phyloP scores from a whole-genome alignment of 2,888 invertebrate genomes.

The Lypha dubia region DNA sequence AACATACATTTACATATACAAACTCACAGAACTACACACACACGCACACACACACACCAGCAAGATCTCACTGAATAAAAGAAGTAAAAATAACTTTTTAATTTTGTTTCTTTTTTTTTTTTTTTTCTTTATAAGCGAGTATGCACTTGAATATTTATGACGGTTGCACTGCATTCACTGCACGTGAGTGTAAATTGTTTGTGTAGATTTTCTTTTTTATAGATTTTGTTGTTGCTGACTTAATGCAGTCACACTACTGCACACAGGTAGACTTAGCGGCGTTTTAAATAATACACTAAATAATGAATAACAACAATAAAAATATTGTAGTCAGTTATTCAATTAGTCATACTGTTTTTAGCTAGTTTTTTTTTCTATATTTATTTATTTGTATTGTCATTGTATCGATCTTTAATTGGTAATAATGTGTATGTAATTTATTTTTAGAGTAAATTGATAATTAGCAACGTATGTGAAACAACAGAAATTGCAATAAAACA shows the following conservation, averaged over 20 bases:
- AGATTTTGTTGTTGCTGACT: slow-evolving; percentile 35
- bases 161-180: slow-evolving; percentile 53
- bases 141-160: slow-evolving; percentile 40
- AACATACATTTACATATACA: slow-evolving; percentile 18
- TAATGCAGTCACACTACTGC: slow-evolving; percentile 28
- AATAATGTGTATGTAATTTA: slow-evolving; percentile 31
- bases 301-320: slow-evolving; percentile 6
- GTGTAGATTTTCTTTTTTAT: slow-evolving; percentile 5
- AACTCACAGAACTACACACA: slow-evolving; percentile 12
- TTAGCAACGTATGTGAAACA: background rate
- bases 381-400: slow-evolving; percentile 49
- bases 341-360: slow-evolving; percentile 12
- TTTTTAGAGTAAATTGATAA: slow-evolving; percentile 33
- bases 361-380: slow-evolving; percentile 14
- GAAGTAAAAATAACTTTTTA: slow-evolving; percentile 28
- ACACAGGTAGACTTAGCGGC: slow-evolving; percentile 56
- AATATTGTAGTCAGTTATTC: slow-evolving; percentile 23
- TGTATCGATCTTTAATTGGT: slow-evolving; percentile 50
- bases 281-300: slow-evolving; percentile 38
- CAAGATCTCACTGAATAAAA: background rate
- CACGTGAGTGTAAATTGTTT: slow-evolving; percentile 63
- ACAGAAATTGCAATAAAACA: background rate
- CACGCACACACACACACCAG: slow-evolving; percentile 3
- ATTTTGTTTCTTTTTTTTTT: slow-evolving; percentile 28
- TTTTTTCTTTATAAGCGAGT: slow-evolving; percentile 1